phyloP scores from a whole-genome alignment of 2,797 vertebrate genomes.

The Varecia variegata region DNA sequence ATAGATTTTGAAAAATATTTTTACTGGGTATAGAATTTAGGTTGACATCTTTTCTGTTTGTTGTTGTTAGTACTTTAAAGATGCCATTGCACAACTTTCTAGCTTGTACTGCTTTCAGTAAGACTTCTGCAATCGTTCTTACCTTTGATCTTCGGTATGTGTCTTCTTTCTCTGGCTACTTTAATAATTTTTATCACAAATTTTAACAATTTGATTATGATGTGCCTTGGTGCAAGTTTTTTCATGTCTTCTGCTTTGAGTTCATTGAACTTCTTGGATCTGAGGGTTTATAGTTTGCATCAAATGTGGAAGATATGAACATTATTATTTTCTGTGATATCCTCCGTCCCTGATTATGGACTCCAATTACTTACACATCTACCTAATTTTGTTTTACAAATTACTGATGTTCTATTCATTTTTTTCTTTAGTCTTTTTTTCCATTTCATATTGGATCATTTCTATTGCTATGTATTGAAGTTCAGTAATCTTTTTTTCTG shows the following conservation, averaged over 20 bases:
- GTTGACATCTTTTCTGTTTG: not conserved
- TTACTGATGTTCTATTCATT: not conserved
- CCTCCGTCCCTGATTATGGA: not conserved
- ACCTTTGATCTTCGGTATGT: not conserved
- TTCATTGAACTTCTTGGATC: not conserved
- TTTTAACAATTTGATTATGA: not conserved
- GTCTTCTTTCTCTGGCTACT: not conserved
- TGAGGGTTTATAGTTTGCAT: not conserved
- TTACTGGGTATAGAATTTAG: not conserved
- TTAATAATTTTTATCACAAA: not conserved
- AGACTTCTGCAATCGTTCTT: not conserved
- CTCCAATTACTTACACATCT: not conserved
- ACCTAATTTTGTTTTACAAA: not conserved
- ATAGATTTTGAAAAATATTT: not conserved
- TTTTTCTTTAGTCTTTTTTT: not conserved
- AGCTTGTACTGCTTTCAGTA: not conserved
- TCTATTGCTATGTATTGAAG: not conserved
- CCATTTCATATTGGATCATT: not conserved
- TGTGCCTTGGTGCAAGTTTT: not conserved
- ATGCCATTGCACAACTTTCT: not conserved
- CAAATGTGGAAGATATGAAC: not conserved
- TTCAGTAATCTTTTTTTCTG: not conserved
- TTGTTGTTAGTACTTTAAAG: not conserved
- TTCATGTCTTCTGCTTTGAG: not conserved
- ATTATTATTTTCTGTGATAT: not conserved